Percentiles rank a stretch among this genome's conserved stretches.
These are phyloP conservation scores for Venusia cambrica DNA, from an alignment of 2,888 invertebrate genomes.

Conservation along the genomic window DNA sequence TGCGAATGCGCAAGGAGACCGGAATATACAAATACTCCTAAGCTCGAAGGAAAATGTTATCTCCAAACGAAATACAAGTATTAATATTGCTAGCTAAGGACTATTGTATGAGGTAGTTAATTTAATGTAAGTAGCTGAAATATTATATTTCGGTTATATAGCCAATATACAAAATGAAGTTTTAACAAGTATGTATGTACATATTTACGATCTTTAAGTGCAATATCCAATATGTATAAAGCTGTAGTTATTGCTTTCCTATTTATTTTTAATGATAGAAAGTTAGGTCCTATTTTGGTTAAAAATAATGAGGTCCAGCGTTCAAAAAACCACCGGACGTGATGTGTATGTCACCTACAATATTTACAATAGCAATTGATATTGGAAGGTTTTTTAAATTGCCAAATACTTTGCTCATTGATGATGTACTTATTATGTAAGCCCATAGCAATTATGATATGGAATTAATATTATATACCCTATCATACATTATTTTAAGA, in stretches of 20 bases:
- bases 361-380: too few species aligned
- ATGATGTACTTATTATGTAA: too few species aligned
- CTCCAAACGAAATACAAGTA: constrained; percentile 34
- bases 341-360: too few species aligned
- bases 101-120: constrained; percentile 10
- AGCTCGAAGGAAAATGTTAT: constrained; percentile 16
- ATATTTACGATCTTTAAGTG: constrained; percentile 31
- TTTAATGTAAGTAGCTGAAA: constrained; percentile 17
- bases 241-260: constrained; percentile 29
- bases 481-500: not conserved
- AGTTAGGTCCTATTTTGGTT: constrained; percentile 8
- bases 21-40: constrained; percentile 76
- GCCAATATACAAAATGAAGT: constrained; percentile 21
- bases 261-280: constrained; percentile 38
- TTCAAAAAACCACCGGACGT: constrained; percentile 15
- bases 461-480: too few species aligned
- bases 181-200: constrained; percentile 30
- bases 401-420: too few species aligned
- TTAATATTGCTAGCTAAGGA: constrained; percentile 27
- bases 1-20: constrained; percentile 76
- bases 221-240: constrained; percentile 40
- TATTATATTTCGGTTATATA: constrained; percentile 18
- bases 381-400: too few species aligned
- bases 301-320: constrained; percentile 1
- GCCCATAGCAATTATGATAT: too few species aligned